Percentiles rank a stretch among this genome's conserved stretches.
phyloP scores from a whole-genome alignment of 2,797 vertebrate genomes.

The Lindbergichthys nudifrons region DNA sequence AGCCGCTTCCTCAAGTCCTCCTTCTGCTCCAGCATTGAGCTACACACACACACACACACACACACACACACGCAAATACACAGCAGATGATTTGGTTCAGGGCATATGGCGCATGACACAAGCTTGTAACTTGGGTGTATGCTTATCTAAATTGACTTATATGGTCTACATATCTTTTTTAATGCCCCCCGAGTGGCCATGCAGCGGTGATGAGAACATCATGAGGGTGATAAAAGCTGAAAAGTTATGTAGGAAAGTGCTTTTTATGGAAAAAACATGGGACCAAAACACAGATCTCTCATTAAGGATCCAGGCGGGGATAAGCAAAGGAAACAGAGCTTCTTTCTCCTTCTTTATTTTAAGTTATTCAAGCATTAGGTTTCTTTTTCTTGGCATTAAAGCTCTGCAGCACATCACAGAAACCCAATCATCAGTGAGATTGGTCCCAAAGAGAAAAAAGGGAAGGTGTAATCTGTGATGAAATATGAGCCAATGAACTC shows the following conservation, averaged over 20 bases:
- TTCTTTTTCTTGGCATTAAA: constrained; percentile 30
- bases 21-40: constrained; percentile 97
- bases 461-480: constrained; percentile 54
- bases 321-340: constrained; percentile 11
- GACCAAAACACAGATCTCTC: constrained; percentile 45
- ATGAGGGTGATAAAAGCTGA: constrained; percentile 55
- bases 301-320: constrained; percentile 50
- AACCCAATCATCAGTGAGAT: constrained; percentile 56
- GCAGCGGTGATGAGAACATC: constrained; percentile 62
- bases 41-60: constrained; percentile 66
- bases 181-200: constrained; percentile 56
- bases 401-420: constrained; percentile 53
- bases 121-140: constrained; percentile 40
- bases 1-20: constrained; percentile 96
- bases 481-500: constrained; percentile 69
- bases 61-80: constrained; percentile 47
- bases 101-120: constrained; percentile 26
- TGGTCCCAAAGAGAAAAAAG: constrained; percentile 28
- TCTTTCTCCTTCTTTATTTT: background rate
- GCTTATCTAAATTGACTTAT: constrained; percentile 40
- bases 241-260: constrained; percentile 51
- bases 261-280: constrained; percentile 50
- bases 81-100: constrained; percentile 40
- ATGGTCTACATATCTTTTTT: constrained; percentile 44
- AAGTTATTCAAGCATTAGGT: constrained; percentile 35